Percentiles rank a stretch among this genome's conserved stretches.
phyloP scores from a whole-genome alignment of 2,888 invertebrate species.

The Brachypalpus laphriformis region DNA sequence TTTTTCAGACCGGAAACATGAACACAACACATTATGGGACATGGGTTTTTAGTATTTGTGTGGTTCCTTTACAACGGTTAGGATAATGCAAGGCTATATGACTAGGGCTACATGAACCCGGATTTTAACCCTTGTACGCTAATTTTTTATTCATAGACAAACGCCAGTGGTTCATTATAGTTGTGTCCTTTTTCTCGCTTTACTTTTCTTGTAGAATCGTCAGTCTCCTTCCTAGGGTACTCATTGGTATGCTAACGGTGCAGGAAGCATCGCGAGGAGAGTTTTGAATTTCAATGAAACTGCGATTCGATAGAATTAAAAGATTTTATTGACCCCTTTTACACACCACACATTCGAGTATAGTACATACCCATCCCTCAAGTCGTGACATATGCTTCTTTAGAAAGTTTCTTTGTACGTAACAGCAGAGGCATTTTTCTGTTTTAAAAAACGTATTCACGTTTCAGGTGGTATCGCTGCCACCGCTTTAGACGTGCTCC shows the following conservation, averaged over 20 bases:
- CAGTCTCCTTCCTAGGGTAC: neutral
- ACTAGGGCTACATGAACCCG: constrained; percentile 63
- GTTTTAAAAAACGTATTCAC: constrained; percentile 7
- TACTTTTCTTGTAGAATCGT: neutral
- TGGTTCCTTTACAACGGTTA: constrained; percentile 69
- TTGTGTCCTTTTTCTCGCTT: constrained; percentile 29
- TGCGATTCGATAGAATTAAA: constrained; percentile 62
- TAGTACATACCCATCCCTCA: neutral
- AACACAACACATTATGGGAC: constrained; percentile 70
- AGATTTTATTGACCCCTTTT: constrained; percentile 66
- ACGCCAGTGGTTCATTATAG: constrained; percentile 70
- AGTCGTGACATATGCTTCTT: neutral
- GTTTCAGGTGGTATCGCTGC: neutral
- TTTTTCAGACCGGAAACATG: constrained; percentile 66
- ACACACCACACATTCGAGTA: neutral
- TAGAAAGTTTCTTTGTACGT: neutral
- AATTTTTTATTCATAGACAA: constrained; percentile 74
- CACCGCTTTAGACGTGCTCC: constrained; percentile 5
- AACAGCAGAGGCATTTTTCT: neutral
- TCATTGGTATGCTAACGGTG: constrained; percentile 62
- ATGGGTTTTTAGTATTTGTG: constrained; percentile 68
- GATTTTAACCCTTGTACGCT: constrained; percentile 73
- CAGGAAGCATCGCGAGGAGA: constrained; percentile 50
- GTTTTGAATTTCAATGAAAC: constrained; percentile 69
- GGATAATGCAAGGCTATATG: constrained; percentile 48